Evolutionary conservation across 2,888 invertebrate genomes (phyloP).

Genomic region (Pachydiplax longipennis): DNA sequence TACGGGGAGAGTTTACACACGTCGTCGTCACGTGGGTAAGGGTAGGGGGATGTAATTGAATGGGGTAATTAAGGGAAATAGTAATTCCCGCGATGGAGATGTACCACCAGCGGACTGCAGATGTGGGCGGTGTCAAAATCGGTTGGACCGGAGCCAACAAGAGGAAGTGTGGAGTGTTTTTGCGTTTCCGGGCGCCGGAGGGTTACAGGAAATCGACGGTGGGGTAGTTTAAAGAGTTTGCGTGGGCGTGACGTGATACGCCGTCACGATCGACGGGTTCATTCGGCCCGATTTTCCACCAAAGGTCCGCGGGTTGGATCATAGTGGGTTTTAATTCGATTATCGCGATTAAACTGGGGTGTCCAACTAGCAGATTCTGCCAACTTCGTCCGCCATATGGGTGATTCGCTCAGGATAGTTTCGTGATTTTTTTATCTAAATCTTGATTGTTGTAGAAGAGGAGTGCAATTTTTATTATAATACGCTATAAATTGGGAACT

Average conservation of each 20-base stretch:
- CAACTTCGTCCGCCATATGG: background rate
- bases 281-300: no score
- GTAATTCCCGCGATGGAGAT: background rate
- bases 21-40: background rate
- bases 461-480: no score
- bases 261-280: background rate
- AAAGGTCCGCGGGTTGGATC: background rate
- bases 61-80: background rate
- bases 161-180: background rate
- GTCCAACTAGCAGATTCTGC: background rate
- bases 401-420: no score
- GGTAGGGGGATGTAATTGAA: background rate
- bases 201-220: background rate
- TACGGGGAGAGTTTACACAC: background rate
- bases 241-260: background rate
- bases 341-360: no score
- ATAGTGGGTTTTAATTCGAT: no score
- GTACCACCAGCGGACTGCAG: background rate
- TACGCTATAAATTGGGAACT: no score
- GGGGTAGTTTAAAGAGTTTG: background rate
- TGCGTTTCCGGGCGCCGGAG: background rate
- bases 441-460: no score
- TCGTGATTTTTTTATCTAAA: no score
- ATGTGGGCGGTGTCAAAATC: constrained; percentile 21
- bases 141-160: constrained; percentile 4